These are phyloP conservation scores for Hyposoter dolosus DNA, from an alignment of 2,888 invertebrate genomes.

Conservation along the genomic window DNA sequence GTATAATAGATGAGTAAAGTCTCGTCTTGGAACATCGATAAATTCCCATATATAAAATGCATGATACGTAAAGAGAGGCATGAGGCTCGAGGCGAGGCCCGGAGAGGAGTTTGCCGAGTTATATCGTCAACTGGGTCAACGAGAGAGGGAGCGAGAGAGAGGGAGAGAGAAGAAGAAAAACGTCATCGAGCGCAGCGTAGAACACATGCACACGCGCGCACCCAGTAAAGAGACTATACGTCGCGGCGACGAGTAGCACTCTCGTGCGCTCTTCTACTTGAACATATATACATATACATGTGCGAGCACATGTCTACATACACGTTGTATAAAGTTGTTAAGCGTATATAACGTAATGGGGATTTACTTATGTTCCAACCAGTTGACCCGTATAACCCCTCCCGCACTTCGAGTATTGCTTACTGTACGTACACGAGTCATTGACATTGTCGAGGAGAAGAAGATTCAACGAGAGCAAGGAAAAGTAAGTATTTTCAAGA, in stretches of 20 bases:
- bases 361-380: not conserved
- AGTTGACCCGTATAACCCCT: conserved; percentile 37
- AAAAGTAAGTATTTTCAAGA: not conserved
- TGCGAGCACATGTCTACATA: not conserved
- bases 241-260: not conserved
- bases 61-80: conserved; percentile 8
- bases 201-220: conserved; percentile 4
- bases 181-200: conserved; percentile 60
- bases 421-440: conserved; percentile 44
- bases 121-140: conserved; percentile 77
- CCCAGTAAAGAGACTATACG: conserved; percentile 1
- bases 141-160: conserved; percentile 70
- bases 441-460: conserved; percentile 39
- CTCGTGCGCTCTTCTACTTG: conserved; percentile 5
- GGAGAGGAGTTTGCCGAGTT: conserved; percentile 58
- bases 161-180: conserved; percentile 67
- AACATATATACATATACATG: not conserved
- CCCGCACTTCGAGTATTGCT: conserved; percentile 8
- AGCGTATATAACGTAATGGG: not conserved
- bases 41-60: conserved; percentile 5
- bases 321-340: conserved; percentile 12
- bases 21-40: not conserved
- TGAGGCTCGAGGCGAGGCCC: conserved; percentile 72
- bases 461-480: not conserved
- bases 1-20: conserved; percentile 11